Evolutionary conservation across 1,140 invertebrate genomes (phyloP), one percentile per base, ranked within the genome.

Genomic region (Asbolus verrucosus): DNA sequence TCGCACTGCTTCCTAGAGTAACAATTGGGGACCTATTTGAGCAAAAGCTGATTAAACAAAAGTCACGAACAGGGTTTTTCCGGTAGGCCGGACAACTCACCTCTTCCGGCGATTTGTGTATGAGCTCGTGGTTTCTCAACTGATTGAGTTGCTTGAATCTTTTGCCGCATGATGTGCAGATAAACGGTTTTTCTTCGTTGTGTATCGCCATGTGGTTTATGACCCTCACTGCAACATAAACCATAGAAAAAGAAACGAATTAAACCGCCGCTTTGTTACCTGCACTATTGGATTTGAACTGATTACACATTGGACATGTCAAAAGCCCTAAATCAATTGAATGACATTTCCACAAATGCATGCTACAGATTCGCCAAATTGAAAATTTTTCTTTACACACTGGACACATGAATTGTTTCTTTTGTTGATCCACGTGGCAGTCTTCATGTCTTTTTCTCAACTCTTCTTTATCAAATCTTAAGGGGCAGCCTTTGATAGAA

Each of bases 311-410:
- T 16, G 87, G 84, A 79, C 91, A 92, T 6, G 84, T 81, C 39
- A 89, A 82, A 8, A 92, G 77, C 75, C 90, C 90, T 70, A 88
- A 83, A 78, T 91, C 89, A 18, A 87, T 79, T 72, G 86, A 81
- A 80, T 92, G 91, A 1, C 81, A 79, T 72, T 87, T 87, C 88
- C 89, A 91, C 63, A 92, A 77, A 81, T 92, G 91, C 67, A 85
- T 80, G 3, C 86, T 85, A 69, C 90, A 86, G 2, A 84, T 79
- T 6, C 85, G 79, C 91, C 91, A 92, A 61, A 85, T 83, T 0
- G 82, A 75, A 73, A 85, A 82, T 65, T 81, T 82, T 46, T 80
- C 67, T 11, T 84, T 81, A 66, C 87, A 88, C 36, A 85, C 76
- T 18, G 68, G 81, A 75, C 87, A 88, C 72, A 83, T 82, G 76